Conservation (phyloP, 2,797 vertebrate genomes). For the Meda fulgida region DNA sequence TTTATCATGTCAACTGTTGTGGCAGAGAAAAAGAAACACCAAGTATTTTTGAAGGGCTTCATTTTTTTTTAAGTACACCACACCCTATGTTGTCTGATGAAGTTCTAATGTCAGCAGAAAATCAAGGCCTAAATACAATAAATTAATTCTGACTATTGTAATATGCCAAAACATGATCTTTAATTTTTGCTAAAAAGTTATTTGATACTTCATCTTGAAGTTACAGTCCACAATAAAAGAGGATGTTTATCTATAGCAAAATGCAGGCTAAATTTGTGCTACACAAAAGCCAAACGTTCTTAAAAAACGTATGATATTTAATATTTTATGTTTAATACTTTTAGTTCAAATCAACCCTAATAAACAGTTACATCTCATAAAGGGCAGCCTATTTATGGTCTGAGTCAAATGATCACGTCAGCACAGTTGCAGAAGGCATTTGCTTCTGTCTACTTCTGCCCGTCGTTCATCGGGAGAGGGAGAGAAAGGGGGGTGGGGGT, state of each 20-base stretch:
- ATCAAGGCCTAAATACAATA: slow-evolving; percentile 13
- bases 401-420: slow-evolving; percentile 56
- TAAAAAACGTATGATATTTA: not conserved
- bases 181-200: not conserved
- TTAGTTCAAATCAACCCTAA: slow-evolving; percentile 26
- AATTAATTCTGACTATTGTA: not conserved
- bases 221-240: not conserved
- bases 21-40: slow-evolving; percentile 20
- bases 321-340: slow-evolving; percentile 8
- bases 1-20: not conserved
- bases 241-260: slow-evolving; percentile 18
- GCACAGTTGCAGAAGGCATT: slow-evolving; percentile 59
- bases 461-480: slow-evolving; percentile 54
- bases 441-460: slow-evolving; percentile 53
- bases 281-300: slow-evolving; percentile 3
- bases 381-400: slow-evolving; percentile 49
- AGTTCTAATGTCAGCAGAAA: slow-evolving; percentile 21
- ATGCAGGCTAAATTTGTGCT: slow-evolving; percentile 9
- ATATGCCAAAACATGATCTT: not conserved
- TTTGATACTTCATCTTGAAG: not conserved
- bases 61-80: slow-evolving; percentile 32
- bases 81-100: slow-evolving; percentile 19
- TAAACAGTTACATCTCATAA: slow-evolving; percentile 36
- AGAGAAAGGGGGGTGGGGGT: slow-evolving; percentile 36
- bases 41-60: not conserved